Conservation (phyloP, 2,113 vertebrate species). For the Ardeotis arabs region DNA sequence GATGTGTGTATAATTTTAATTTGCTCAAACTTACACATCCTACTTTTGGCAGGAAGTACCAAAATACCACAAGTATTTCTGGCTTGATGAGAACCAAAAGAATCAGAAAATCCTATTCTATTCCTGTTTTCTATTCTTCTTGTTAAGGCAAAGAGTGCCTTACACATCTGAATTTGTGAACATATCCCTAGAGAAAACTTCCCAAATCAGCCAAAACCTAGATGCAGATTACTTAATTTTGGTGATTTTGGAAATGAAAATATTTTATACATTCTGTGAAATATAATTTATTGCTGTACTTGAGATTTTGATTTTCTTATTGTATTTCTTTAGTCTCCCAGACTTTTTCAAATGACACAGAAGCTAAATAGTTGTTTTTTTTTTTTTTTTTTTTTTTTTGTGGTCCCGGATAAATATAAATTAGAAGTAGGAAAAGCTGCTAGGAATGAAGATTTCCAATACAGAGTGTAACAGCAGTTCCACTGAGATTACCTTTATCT, state of each 20-base stretch:
- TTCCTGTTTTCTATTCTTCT: conserved; percentile 36
- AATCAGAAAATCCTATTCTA: conserved; percentile 32
- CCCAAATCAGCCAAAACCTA: background rate
- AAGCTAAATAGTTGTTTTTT: background rate
- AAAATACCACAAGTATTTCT: conserved; percentile 62
- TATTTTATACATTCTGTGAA: background rate
- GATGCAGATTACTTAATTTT: background rate
- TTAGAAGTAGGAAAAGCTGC: background rate
- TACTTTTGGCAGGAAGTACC: conserved; percentile 51
- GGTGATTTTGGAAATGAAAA: background rate
- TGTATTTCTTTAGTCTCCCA: background rate
- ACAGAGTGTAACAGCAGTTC: background rate
- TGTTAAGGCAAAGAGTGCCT: background rate
- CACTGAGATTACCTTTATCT: background rate
- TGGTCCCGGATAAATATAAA: background rate
- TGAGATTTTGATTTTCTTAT: background rate
- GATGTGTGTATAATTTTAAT: background rate
- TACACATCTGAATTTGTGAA: background rate
- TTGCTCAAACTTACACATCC: background rate
- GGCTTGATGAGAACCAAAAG: conserved; percentile 42
- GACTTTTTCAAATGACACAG: background rate
- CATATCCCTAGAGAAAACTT: background rate
- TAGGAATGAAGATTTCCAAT: background rate
- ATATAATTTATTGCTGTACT: background rate
- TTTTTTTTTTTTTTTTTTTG: background rate